Percentiles rank a stretch among this genome's conserved stretches.
These are phyloP conservation scores for Chrysolina americana DNA, from an alignment of 2,888 invertebrate species.

Conservation along the genomic window DNA sequence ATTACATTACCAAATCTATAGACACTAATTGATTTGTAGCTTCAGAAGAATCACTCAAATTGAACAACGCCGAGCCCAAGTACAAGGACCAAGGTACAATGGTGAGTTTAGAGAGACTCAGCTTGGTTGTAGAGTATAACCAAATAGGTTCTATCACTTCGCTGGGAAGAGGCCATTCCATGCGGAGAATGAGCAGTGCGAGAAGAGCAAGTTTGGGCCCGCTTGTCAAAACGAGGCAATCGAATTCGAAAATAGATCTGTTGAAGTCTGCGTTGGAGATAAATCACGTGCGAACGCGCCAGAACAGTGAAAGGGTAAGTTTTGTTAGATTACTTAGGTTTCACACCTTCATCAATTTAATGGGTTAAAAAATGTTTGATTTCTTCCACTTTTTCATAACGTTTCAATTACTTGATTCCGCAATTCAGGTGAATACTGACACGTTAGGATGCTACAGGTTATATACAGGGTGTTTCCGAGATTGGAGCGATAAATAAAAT, in stretches of 20 bases:
- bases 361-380: too few relatives aligned
- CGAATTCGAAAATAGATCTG: slow-evolving; percentile 77
- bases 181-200: slow-evolving; percentile 68
- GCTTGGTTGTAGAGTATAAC: slow-evolving; percentile 83
- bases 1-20: too few relatives aligned
- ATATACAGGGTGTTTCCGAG: too few relatives aligned
- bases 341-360: too few relatives aligned
- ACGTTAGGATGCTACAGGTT: too few relatives aligned
- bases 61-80: slow-evolving; percentile 74
- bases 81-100: slow-evolving; percentile 80
- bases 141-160: slow-evolving; percentile 83
- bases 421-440: too few relatives aligned
- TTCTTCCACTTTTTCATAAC: too few relatives aligned
- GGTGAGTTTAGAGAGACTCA: slow-evolving; percentile 80
- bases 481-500: too few relatives aligned
- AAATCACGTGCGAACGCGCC: slow-evolving; percentile 67
- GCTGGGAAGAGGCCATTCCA: slow-evolving; percentile 71
- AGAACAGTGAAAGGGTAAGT: slow-evolving; percentile 36
- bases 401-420: too few relatives aligned
- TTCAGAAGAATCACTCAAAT: slow-evolving; percentile 75
- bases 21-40: not conserved
- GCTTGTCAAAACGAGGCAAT: slow-evolving; percentile 70
- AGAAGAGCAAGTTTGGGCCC: slow-evolving; percentile 74
- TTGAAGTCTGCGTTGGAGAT: slow-evolving; percentile 81
- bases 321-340: not conserved